phyloP scores from a whole-genome alignment of 2,888 invertebrate genomes.

The Caenorhabditis sp. region DNA sequence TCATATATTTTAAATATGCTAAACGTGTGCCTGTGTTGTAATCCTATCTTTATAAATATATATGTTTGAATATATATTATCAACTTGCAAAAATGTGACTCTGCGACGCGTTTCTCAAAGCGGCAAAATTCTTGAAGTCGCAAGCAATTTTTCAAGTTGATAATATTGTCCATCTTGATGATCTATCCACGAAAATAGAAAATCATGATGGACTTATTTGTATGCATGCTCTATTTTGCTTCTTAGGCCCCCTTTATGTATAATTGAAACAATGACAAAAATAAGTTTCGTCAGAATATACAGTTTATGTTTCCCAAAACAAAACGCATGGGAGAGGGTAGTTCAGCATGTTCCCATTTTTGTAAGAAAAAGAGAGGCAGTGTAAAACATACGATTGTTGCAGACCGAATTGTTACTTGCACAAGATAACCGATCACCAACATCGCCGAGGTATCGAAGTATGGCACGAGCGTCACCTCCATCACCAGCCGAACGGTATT shows the following conservation, averaged over 20 bases:
- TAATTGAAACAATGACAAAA: background rate
- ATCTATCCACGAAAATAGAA: no score
- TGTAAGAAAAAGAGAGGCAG: background rate
- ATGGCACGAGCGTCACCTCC: slow-evolving; percentile 49
- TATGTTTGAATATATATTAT: background rate
- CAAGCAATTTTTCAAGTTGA: no score
- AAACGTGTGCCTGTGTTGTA: background rate
- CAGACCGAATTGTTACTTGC: slow-evolving; percentile 67
- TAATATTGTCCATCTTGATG: no score
- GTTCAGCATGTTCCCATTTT: background rate
- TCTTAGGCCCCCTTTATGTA: background rate
- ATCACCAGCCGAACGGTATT: slow-evolving; percentile 50
- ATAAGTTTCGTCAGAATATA: background rate
- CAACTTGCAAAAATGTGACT: no score
- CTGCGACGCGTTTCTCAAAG: no score
- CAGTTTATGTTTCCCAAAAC: background rate
- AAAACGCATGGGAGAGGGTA: background rate
- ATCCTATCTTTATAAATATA: background rate
- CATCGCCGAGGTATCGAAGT: slow-evolving; percentile 52
- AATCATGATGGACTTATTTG: background rate
- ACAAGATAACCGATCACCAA: slow-evolving; percentile 55
- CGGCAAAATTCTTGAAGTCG: no score
- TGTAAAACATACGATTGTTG: slow-evolving; percentile 10
- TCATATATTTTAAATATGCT: background rate
- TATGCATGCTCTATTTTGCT: background rate